Conservation (phyloP, 2,888 invertebrate genomes). For the Crossocerus cetratus region DNA sequence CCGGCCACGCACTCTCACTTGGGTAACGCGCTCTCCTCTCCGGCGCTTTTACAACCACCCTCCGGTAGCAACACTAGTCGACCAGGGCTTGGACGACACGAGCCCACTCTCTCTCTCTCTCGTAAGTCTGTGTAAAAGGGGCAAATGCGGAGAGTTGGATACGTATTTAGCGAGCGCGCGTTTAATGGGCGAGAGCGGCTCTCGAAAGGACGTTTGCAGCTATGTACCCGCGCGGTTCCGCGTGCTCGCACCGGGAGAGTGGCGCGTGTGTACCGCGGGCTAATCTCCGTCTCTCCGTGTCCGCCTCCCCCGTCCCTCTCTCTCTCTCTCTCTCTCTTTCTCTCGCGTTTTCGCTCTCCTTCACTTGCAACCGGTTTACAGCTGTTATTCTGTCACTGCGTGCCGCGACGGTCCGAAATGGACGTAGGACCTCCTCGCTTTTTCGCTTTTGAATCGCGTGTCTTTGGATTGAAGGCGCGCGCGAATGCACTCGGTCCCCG, state of each 20-base stretch:
- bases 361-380: neutral
- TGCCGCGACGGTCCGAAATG: neutral
- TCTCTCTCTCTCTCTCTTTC: slow-evolving; percentile 6
- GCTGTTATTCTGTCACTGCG: neutral
- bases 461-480: too few relatives aligned
- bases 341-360: too few relatives aligned
- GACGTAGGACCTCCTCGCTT: too few relatives aligned
- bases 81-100: too few relatives aligned
- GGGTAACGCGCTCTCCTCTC: too few relatives aligned
- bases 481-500: too few relatives aligned
- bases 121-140: too few relatives aligned
- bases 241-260: slow-evolving; percentile 6
- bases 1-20: too few relatives aligned
- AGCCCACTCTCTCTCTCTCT: too few relatives aligned
- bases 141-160: neutral
- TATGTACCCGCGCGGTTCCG: slow-evolving; percentile 1
- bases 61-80: too few relatives aligned
- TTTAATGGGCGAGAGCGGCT: neutral
- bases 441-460: too few relatives aligned
- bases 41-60: too few relatives aligned
- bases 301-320: slow-evolving; percentile 4
- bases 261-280: neutral
- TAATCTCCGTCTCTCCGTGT: slow-evolving; percentile 5
- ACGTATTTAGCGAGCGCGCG: neutral
- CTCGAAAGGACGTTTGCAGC: slow-evolving; percentile 13